Evolutionary conservation across 2,797 vertebrate species (phyloP), one percentile per base, ranked within the genome.

Genomic region (Euphonia xanthogaster): DNA sequence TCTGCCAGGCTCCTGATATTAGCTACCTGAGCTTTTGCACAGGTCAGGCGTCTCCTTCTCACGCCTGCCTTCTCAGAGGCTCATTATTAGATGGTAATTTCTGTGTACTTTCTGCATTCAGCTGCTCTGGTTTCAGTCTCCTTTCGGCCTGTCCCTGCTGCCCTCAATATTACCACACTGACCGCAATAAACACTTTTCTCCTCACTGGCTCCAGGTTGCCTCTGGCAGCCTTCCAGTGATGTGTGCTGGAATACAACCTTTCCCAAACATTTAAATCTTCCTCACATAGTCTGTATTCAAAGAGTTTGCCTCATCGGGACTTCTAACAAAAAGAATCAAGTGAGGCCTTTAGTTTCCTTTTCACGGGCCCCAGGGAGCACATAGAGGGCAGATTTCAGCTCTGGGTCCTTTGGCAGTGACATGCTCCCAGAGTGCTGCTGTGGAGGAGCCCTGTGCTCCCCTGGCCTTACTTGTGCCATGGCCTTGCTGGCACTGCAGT

Each of bases 191-290:
- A 92, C 65, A 77, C 65, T 76, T 65, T 47, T 87, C 86, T 88
- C 16, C 48, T 91, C 17, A 3, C 71, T 82, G 93, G 77, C 85
- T 94, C 83, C 86, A 73, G 68, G 51, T 80, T 93, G 72, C 55
- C 81, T 92, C 91, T 94, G 92, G 86, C 96, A 91, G 58, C 76
- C 82, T 91, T 92, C 94, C 94, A 91, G 74, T 92, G 63, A 50
- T 88, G 35, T 76, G 39, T 7, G 0, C 40, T 55, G 63, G 62
- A 87, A 82, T 37, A 89, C 50, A 91, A 82, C 81, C 68, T 83
- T 86, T 72, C n/a, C 37, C 60, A 83, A 90, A 79, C 28, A 44
- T 58, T 86, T 76, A 79, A 66, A 74, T 84, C 67, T 71, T 87
- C 60, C 77, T 88, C 90, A 88, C 73, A 91, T 24, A 73, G 11